Evolutionary conservation across 2,888 invertebrate species (phyloP), one percentile per base, ranked within the genome.

Genomic region (Rhagophthalmus giganteus): DNA sequence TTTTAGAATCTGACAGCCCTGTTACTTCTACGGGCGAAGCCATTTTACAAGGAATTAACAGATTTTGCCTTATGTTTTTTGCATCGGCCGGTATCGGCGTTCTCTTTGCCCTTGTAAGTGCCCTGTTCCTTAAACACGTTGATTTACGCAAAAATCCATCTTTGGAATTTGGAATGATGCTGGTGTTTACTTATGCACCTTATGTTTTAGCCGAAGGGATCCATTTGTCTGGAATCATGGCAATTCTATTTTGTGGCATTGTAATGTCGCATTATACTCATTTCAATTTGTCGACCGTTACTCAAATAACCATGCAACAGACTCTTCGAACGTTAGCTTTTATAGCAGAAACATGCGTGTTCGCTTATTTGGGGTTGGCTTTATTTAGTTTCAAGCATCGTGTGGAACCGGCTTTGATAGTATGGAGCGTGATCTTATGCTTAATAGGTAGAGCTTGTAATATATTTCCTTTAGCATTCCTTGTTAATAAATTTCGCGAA

Each of bases 181-280:
- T 99, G 61, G 94, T 98, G 30, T 98, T 99, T 71, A 96, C 98
- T 1, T 99, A 99, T 76, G 91, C 94, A 5, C 99, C 99, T 0
- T 99, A 99, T 77, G 97, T 95, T 1, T 78, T 99, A 46, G 98
- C 99, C 27, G 99, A 99, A 78, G 97, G 68, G 13, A 74, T 74
- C 33, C 75, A 75, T 57, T 57, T 82, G 74, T 64, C 79, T 86
- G 94, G 98, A 54, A 99, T 99, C 51, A 99, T 99, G 98, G 97
- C 99, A 4, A 99, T 99, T 67, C 77, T 99, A 61, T 97, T 98
- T 74, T 96, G 96, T 78, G 99, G 98, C 4, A 94, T 99, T 69
- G 96, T 97, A 1, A 99, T 99, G 99, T 97, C 97, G 0, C 99
- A 99, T 74, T 99, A 99, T 74, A 98, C 98, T 8, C 99, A 99